A percentile compares a stretch with the other conserved stretches of the same genome.
Evolutionary conservation across 1,140 invertebrate genomes (phyloP).

Genomic region (Calephelis nemesis): DNA sequence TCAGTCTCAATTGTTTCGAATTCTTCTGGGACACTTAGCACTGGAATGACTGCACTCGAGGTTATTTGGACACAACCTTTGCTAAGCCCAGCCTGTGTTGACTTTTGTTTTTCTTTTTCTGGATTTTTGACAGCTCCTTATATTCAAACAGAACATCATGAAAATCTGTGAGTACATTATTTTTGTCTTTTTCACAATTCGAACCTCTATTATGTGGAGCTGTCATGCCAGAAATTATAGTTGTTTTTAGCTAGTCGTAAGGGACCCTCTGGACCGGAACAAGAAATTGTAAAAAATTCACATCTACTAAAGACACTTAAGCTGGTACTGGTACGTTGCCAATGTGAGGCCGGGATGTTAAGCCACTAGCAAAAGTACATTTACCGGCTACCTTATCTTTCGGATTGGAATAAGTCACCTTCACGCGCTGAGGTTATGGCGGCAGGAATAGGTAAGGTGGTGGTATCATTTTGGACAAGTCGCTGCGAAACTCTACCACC

Average conservation of each 20-base stretch:
- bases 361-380: no score
- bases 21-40: neutral
- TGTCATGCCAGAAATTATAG: slow-evolving; percentile 23
- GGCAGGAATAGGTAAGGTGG: no score
- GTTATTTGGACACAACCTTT: neutral
- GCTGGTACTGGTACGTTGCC: no score
- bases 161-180: slow-evolving; percentile 22
- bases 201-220: slow-evolving; percentile 16
- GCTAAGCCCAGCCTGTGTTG: neutral
- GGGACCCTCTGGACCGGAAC: no score
- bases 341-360: no score
- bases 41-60: neutral
- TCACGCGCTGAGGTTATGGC: no score
- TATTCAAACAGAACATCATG: slow-evolving; percentile 8
- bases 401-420: no score
- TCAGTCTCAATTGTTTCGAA: neutral
- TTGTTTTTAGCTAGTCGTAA: slow-evolving; percentile 16
- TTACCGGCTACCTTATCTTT: no score
- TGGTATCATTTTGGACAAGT: no score
- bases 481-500: no score
- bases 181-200: slow-evolving; percentile 27
- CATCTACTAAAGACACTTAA: no score
- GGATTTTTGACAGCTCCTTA: neutral
- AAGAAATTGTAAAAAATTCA: no score
- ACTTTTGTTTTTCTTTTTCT: neutral